Evolutionary conservation across 2,888 invertebrate species (phyloP).

Genomic region (Brachypalpus laphriformis): DNA sequence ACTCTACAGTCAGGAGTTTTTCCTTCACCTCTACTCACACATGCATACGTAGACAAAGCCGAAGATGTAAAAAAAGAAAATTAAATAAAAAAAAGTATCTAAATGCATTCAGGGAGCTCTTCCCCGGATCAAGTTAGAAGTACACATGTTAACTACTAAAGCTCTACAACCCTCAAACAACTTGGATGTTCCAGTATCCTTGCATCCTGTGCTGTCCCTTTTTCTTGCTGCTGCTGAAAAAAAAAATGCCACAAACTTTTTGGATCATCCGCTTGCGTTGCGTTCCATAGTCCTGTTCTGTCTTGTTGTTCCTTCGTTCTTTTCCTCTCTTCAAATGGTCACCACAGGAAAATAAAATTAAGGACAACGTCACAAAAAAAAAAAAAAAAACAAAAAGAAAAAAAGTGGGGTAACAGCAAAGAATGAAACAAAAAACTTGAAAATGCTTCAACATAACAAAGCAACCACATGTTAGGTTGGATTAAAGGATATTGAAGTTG

Average conservation of each 20-base stretch:
- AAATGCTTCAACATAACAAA: constrained; percentile 55
- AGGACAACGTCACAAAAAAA: constrained; percentile 41
- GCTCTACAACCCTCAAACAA: constrained; percentile 8
- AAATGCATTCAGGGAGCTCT: constrained; percentile 10
- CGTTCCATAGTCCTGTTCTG: background rate
- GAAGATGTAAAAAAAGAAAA: constrained; percentile 11
- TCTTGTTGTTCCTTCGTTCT: background rate
- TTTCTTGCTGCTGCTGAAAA: background rate
- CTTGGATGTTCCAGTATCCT: constrained; percentile 32
- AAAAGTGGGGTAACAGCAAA: background rate
- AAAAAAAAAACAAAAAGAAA: no score
- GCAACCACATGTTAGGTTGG: constrained; percentile 61
- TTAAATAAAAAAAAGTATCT: background rate
- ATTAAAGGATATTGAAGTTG: constrained; percentile 64
- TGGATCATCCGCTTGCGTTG: constrained; percentile 53
- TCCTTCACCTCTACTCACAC: background rate
- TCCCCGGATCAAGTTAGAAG: constrained; percentile 52
- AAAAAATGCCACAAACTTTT: constrained; percentile 40
- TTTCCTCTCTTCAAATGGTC: constrained; percentile 33
- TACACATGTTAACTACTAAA: constrained; percentile 68
- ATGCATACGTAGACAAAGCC: no score
- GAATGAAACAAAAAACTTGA: constrained; percentile 2
- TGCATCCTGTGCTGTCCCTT: constrained; percentile 15
- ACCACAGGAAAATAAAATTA: constrained; percentile 69
- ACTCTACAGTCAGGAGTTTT: background rate